Percentiles rank a stretch among this genome's conserved stretches.
phyloP scores from a whole-genome alignment of 2,113 vertebrate species.

The Poeciliopsis turrubarensis region DNA sequence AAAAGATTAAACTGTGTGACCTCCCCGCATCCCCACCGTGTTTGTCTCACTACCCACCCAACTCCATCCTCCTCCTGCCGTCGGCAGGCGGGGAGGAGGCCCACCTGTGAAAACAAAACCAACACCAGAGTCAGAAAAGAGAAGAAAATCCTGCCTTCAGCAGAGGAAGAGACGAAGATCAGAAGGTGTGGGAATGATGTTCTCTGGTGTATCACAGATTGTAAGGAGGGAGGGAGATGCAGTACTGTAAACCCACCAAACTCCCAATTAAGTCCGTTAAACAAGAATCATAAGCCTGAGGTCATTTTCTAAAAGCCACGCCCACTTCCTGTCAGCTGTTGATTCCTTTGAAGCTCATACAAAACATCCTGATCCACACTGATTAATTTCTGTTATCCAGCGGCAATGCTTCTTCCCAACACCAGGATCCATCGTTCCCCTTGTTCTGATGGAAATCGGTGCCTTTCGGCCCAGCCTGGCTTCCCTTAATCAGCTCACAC shows the following conservation, averaged over 20 bases:
- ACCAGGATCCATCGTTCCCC: slow-evolving; percentile 22
- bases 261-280: slow-evolving; percentile 26
- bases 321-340: slow-evolving; percentile 42
- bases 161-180: slow-evolving; percentile 15
- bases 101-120: slow-evolving; percentile 53
- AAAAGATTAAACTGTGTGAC: slow-evolving; percentile 81
- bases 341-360: slow-evolving; percentile 16
- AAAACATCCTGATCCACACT: slow-evolving; percentile 9
- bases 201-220: slow-evolving; percentile 43
- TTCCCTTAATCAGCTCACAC: slow-evolving; percentile 29
- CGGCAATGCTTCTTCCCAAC: not conserved
- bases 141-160: slow-evolving; percentile 28
- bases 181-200: slow-evolving; percentile 30
- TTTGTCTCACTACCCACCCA: slow-evolving; percentile 32
- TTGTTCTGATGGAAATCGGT: slow-evolving; percentile 45
- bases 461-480: slow-evolving; percentile 52
- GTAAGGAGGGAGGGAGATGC: slow-evolving; percentile 30
- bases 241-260: slow-evolving; percentile 22
- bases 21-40: slow-evolving; percentile 6
- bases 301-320: slow-evolving; percentile 40
- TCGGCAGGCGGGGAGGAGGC: slow-evolving; percentile 44
- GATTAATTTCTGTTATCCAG: slow-evolving; percentile 3
- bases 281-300: slow-evolving; percentile 31
- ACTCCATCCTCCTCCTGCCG: slow-evolving; percentile 51
- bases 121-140: slow-evolving; percentile 56